Evolutionary conservation across 2,888 invertebrate species (phyloP).

Genomic region (Noctua janthe): DNA sequence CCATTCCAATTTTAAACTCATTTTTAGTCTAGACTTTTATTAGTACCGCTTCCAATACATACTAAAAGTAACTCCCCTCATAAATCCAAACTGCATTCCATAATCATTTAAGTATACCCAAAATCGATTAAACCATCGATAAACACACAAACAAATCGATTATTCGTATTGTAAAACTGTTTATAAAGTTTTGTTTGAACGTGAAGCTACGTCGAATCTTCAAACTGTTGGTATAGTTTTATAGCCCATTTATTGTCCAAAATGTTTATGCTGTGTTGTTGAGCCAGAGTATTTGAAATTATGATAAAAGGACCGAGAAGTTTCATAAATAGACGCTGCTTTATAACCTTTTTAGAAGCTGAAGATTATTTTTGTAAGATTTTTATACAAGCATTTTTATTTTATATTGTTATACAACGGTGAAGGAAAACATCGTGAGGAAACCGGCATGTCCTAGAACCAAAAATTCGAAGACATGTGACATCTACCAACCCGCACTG

Average conservation of each 20-base stretch:
- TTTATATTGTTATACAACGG: too few species aligned
- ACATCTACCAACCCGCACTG: too few species aligned
- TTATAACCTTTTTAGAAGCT: slow-evolving; percentile 14
- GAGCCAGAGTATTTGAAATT: slow-evolving; percentile 30
- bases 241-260: slow-evolving; percentile 49
- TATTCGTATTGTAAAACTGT: slow-evolving; percentile 35
- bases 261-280: slow-evolving; percentile 52
- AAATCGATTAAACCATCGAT: slow-evolving; percentile 41
- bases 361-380: not conserved
- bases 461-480: too few species aligned
- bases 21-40: slow-evolving; percentile 11
- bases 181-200: slow-evolving; percentile 23
- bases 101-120: slow-evolving; percentile 13
- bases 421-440: too few species aligned
- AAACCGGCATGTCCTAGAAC: too few species aligned
- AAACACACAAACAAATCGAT: slow-evolving; percentile 41
- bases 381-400: not conserved
- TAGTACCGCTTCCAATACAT: not conserved
- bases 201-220: slow-evolving; percentile 22
- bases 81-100: slow-evolving; percentile 18
- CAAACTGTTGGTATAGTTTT: slow-evolving; percentile 45
- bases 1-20: not conserved
- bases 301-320: slow-evolving; percentile 20
- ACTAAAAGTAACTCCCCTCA: not conserved
- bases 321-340: slow-evolving; percentile 33